phyloP scores from a whole-genome alignment of 2,797 vertebrate genomes.

The Muscicapa comitata region DNA sequence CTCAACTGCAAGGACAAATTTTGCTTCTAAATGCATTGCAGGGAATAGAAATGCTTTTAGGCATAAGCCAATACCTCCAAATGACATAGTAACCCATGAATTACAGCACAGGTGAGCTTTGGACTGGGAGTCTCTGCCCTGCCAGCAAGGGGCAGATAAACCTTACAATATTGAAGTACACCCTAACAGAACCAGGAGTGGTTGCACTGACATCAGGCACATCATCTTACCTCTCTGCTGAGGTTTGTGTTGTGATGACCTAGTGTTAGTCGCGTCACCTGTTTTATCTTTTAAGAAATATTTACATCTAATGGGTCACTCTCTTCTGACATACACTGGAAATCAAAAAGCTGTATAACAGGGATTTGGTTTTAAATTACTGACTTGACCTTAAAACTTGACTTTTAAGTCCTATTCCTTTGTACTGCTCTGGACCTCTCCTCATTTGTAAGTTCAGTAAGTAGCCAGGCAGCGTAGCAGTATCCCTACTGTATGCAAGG shows the following conservation, averaged over 20 bases:
- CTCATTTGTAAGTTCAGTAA: neutral
- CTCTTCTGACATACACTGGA: neutral
- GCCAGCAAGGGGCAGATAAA: neutral
- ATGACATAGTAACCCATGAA: neutral
- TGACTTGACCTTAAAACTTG: neutral
- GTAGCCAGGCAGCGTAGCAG: neutral
- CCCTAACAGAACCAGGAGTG: neutral
- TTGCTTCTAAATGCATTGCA: neutral
- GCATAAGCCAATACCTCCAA: neutral
- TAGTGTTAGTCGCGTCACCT: neutral
- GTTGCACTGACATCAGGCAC: neutral
- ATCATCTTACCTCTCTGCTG: neutral
- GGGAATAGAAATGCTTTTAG: neutral
- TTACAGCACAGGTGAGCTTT: neutral
- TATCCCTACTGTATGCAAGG: neutral
- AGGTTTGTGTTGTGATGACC: neutral
- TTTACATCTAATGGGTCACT: neutral
- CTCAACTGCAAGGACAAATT: neutral
- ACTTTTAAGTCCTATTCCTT: neutral
- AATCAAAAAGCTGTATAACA: neutral
- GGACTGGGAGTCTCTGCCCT: neutral
- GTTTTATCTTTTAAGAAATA: neutral
- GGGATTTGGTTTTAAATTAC: neutral
- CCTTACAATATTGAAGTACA: neutral
- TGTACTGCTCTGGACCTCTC: neutral